These are phyloP conservation scores for Cerastis rubricosa DNA, from an alignment of 2,888 invertebrate genomes.

Conservation along the genomic window DNA sequence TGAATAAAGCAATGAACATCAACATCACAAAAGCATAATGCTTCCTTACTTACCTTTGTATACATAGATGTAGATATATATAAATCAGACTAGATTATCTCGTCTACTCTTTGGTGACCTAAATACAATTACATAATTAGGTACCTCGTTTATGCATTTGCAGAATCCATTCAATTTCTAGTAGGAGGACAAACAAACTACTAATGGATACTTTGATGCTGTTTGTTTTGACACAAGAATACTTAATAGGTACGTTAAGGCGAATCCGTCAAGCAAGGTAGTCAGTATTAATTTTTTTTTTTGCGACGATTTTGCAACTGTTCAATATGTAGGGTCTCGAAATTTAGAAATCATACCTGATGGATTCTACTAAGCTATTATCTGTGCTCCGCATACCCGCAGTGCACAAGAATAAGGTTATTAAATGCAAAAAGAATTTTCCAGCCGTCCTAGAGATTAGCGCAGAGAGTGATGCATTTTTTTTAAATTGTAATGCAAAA, in stretches of 20 bases:
- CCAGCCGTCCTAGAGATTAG: too few relatives aligned
- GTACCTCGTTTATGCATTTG: conserved; percentile 65
- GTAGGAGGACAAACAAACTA: conserved; percentile 69
- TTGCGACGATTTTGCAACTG: too few relatives aligned
- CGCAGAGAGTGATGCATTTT: too few relatives aligned
- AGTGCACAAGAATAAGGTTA: too few relatives aligned
- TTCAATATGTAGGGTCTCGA: too few relatives aligned
- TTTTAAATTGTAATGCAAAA: too few relatives aligned
- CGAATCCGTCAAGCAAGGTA: background rate
- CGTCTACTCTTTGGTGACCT: conserved; percentile 69
- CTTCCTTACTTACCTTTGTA: background rate
- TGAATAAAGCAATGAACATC: conserved; percentile 27
- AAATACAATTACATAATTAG: conserved; percentile 76
- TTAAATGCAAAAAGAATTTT: too few relatives aligned
- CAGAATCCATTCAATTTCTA: conserved; percentile 63
- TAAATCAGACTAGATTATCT: conserved; percentile 63
- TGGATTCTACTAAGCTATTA: too few relatives aligned
- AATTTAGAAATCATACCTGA: too few relatives aligned
- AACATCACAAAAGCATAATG: conserved; percentile 48
- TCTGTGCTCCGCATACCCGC: too few relatives aligned
- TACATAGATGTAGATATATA: conserved; percentile 22
- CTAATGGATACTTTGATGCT: conserved; percentile 69
- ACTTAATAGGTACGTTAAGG: background rate
- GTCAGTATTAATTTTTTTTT: too few relatives aligned
- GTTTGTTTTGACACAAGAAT: conserved; percentile 9